phyloP scores from a whole-genome alignment of 2,797 vertebrate species.

The Amazona ochrocephala region DNA sequence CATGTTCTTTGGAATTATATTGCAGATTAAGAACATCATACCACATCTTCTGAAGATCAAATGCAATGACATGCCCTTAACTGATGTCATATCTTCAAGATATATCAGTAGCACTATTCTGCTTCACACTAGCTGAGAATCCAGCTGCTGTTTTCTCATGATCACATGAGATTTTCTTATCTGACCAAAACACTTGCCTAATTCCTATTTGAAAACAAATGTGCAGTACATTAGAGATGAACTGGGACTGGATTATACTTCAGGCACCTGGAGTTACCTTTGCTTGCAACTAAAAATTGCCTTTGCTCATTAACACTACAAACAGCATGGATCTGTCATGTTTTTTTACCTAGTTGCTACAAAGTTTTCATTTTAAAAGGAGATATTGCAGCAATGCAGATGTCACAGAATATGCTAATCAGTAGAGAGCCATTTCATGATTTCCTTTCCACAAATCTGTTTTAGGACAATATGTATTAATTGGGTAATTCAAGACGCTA shows the following conservation, averaged over 20 bases:
- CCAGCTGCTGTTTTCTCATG: not conserved
- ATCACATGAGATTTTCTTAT: conserved; percentile 34
- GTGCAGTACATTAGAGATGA: not conserved
- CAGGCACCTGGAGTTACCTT: not conserved
- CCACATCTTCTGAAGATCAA: not conserved
- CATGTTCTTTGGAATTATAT: not conserved
- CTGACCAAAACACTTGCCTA: conserved; percentile 23
- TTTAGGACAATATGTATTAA: not conserved
- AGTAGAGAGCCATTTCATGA: not conserved
- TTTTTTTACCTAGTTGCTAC: not conserved
- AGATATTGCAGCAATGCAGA: not conserved
- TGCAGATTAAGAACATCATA: not conserved
- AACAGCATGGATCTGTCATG: not conserved
- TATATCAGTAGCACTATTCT: not conserved
- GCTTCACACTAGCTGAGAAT: not conserved
- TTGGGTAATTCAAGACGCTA: not conserved
- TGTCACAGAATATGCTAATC: not conserved
- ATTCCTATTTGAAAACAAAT: not conserved
- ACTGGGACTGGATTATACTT: not conserved
- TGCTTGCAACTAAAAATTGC: not conserved
- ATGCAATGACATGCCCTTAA: not conserved
- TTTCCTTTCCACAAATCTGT: not conserved
- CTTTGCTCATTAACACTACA: not conserved
- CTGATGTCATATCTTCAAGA: not conserved
- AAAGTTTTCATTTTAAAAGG: not conserved